Conservation (phyloP, 92 coral and sea anemone genomes). For the Umimayanthus kanabou region DNA sequence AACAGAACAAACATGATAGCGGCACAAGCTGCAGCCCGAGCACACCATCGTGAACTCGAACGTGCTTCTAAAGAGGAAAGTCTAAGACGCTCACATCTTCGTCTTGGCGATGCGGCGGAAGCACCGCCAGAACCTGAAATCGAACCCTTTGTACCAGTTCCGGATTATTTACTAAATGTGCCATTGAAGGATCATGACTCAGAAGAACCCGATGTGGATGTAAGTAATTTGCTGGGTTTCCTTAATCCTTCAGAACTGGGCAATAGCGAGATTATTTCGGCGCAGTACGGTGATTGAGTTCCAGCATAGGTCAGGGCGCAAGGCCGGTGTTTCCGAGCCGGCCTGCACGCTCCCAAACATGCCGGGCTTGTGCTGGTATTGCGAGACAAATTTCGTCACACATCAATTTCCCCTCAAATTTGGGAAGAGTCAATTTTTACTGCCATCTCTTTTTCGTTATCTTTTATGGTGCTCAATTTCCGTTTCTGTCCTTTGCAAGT, state of each 20-base stretch:
- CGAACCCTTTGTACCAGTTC: slow-evolving; percentile 65
- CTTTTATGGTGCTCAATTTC: slow-evolving; percentile 15
- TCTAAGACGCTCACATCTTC: slow-evolving; percentile 67
- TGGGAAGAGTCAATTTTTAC: slow-evolving; percentile 30
- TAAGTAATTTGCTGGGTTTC: slow-evolving; percentile 55
- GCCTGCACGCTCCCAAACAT: slow-evolving; percentile 40
- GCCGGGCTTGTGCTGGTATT: slow-evolving; percentile 30
- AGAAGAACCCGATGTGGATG: slow-evolving; percentile 74
- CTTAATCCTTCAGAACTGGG: slow-evolving; percentile 47
- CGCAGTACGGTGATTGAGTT: slow-evolving; percentile 23
- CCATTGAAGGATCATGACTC: slow-evolving; percentile 94
- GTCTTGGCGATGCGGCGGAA: slow-evolving; percentile 57
- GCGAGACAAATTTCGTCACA: slow-evolving; percentile 20
- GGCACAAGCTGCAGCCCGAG: slow-evolving; percentile 87
- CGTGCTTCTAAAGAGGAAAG: slow-evolving; percentile 71
- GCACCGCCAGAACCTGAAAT: slow-evolving; percentile 55
- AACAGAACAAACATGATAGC: slow-evolving; percentile 88
- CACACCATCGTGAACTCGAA: slow-evolving; percentile 81
- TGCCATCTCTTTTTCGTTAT: slow-evolving; percentile 33
- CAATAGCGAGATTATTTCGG: slow-evolving; percentile 32
- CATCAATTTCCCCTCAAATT: slow-evolving; percentile 3
- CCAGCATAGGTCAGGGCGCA: slow-evolving; percentile 44
- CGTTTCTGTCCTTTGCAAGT: slow-evolving; percentile 46
- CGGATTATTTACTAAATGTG: slow-evolving; percentile 92
- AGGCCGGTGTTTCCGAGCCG: slow-evolving; percentile 22